Percentiles rank a stretch among this genome's conserved stretches.
phyloP scores from a whole-genome alignment of 2,797 vertebrate species.

The Austrolebias charrua region DNA sequence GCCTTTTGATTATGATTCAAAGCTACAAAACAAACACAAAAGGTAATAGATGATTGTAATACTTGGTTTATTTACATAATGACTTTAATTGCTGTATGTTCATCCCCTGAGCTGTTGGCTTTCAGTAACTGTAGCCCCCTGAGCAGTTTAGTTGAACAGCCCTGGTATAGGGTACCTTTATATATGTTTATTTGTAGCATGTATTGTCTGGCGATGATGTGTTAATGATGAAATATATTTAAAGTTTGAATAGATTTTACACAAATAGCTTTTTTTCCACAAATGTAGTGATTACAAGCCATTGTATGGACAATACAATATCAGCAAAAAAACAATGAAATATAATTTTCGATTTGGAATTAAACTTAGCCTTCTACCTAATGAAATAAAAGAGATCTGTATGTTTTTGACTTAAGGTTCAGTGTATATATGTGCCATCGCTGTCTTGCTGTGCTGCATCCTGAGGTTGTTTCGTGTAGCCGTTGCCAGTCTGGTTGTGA shows the following conservation, averaged over 20 bases:
- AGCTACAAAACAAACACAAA: too few species aligned
- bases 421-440: conserved; percentile 63
- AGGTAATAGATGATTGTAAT: too few species aligned
- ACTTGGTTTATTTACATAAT: too few species aligned
- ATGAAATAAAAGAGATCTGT: conserved; percentile 50
- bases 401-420: conserved; percentile 47
- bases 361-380: conserved; percentile 35
- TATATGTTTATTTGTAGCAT: background rate
- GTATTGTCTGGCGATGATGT: background rate
- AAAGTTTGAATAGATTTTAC: background rate
- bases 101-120: too few species aligned
- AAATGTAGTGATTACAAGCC: background rate
- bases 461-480: conserved; percentile 66
- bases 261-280: background rate
- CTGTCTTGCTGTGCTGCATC: conserved; percentile 60
- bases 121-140: too few species aligned
- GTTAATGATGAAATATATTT: conserved; percentile 8
- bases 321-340: conserved; percentile 19
- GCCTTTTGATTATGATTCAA: too few species aligned
- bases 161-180: background rate
- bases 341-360: conserved; percentile 33
- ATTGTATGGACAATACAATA: background rate
- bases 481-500: conserved; percentile 67
- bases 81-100: too few species aligned
- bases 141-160: too few species aligned